A percentile compares a stretch with the other conserved stretches of the same genome.
These are phyloP conservation scores for Serinus canaria DNA, from an alignment of 2,113 vertebrate genomes.

Conservation along the genomic window DNA sequence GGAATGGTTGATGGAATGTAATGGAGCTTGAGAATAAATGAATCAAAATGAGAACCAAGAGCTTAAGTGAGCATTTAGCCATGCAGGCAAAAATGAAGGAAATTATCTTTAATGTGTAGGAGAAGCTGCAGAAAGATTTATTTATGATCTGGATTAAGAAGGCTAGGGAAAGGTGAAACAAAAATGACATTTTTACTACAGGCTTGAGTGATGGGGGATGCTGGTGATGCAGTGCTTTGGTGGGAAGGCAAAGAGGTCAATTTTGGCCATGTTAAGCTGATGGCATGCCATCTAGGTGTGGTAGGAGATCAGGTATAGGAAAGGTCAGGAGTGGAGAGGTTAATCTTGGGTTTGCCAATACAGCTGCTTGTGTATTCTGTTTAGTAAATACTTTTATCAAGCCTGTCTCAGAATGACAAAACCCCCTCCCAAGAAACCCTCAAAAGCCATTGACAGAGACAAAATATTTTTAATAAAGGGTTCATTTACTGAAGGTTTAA, in stretches of 20 bases:
- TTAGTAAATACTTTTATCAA: not conserved
- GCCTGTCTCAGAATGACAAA: not conserved
- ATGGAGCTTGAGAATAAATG: conserved; percentile 54
- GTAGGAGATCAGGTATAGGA: not conserved
- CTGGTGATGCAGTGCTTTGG: not conserved
- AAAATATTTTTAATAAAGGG: not conserved
- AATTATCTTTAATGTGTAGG: conserved; percentile 33
- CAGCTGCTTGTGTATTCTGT: not conserved
- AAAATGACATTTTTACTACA: not conserved
- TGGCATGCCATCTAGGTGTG: not conserved
- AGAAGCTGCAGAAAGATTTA: not conserved
- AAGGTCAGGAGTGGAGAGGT: not conserved
- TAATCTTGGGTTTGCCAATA: not conserved
- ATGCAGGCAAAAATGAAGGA: conserved; percentile 2
- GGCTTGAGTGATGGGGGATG: not conserved
- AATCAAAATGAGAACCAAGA: conserved; percentile 51
- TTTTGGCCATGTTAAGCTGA: not conserved
- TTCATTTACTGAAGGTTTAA: not conserved
- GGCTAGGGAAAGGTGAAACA: not conserved
- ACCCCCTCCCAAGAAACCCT: fast-evolving
- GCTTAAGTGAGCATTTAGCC: conserved; percentile 43
- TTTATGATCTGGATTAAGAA: conserved; percentile 9
- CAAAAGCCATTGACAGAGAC: not conserved
- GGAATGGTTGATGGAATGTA: not conserved
- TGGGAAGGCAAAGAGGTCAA: not conserved